Conservation (phyloP, 1,140 invertebrate genomes). For the Anthonomus grandis region DNA sequence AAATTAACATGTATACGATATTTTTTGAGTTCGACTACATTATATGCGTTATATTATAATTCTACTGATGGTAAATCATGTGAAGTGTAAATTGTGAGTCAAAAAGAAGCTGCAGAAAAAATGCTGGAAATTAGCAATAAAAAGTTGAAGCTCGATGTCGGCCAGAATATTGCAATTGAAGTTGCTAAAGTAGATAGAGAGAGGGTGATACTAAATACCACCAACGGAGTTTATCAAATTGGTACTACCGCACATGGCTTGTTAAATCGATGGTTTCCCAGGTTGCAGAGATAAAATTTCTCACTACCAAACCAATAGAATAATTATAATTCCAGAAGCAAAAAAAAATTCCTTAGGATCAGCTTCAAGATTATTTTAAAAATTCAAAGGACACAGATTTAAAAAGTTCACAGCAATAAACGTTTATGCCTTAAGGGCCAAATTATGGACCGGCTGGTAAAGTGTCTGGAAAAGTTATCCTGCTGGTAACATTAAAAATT, state of each 20-base stretch:
- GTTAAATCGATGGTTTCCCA: constrained; percentile 33
- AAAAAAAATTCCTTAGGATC: too few species aligned
- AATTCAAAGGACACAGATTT: constrained; percentile 16
- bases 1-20: too few species aligned
- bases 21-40: too few species aligned
- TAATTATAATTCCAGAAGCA: constrained; percentile 14
- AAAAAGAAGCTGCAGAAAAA: constrained; percentile 36
- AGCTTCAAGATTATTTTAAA: constrained; percentile 21
- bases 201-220: constrained; percentile 27
- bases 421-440: constrained; percentile 18
- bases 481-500: too few species aligned
- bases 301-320: constrained; percentile 7
- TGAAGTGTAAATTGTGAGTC: constrained; percentile 22
- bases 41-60: too few species aligned
- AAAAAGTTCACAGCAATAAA: constrained; percentile 16
- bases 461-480: too few species aligned
- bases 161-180: constrained; percentile 30
- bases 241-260: constrained; percentile 30
- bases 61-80: too few species aligned
- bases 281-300: constrained; percentile 16
- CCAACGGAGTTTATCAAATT: constrained; percentile 33
- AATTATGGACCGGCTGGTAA: too few species aligned
- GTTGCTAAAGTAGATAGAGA: constrained; percentile 34
- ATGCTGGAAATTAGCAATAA: constrained; percentile 26
- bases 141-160: constrained; percentile 32